Evolutionary conservation across 2,888 invertebrate species (phyloP).

Genomic region (Campoletis raptor): DNA sequence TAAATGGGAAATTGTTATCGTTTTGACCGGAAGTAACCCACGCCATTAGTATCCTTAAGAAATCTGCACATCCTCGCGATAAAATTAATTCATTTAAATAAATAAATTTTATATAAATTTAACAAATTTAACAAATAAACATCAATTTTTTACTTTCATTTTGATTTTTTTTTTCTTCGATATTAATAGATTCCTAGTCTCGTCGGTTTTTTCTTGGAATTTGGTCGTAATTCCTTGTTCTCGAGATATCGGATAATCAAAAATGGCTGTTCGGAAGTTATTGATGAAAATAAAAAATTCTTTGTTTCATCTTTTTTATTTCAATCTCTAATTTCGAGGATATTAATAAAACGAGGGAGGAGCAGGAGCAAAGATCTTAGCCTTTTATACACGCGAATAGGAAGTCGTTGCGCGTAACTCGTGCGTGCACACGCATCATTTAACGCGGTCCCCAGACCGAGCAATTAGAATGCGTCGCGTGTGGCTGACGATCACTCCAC

Average conservation of each 20-base stretch:
- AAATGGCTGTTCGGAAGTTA: not conserved
- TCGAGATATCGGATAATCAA: not conserved
- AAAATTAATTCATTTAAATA: not conserved
- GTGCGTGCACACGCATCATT: conserved; percentile 74
- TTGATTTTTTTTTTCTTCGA: not conserved
- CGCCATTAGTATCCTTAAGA: not conserved
- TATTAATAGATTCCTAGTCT: not conserved
- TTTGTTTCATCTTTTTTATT: not conserved
- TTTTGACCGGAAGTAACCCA: not conserved
- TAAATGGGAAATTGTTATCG: not conserved
- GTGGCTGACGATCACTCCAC: conserved; percentile 64
- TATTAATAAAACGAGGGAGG: conserved; percentile 10
- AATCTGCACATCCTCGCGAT: conserved; percentile 6
- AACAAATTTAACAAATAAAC: no score
- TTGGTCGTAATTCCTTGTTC: not conserved
- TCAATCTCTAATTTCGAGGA: not conserved
- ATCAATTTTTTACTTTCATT: not conserved
- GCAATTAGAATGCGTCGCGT: conserved; percentile 76
- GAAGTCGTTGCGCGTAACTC: conserved; percentile 68
- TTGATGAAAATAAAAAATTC: not conserved
- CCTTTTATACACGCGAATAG: conserved; percentile 45
- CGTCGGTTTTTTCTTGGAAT: not conserved
- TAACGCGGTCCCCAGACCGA: conserved; percentile 72
- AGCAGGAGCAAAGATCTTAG: conserved; percentile 5
- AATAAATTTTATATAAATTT: not conserved